Base-by-base conservation (phyloP, 1,140 invertebrate species). In the Ectropis grisescens region DNA sequence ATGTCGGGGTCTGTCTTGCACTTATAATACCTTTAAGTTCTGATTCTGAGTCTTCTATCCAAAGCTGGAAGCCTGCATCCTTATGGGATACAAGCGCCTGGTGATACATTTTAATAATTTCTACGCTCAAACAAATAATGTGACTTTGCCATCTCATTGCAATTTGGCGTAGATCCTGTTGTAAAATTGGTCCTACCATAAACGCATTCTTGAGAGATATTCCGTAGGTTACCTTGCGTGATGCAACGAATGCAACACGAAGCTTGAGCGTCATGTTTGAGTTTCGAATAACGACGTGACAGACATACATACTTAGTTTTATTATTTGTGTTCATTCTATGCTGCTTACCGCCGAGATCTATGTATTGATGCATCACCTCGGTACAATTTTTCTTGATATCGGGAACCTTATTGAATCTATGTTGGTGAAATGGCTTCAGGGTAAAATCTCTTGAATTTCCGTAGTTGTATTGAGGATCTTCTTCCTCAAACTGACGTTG, bases 351-450 rank as follows among this genome's bases (percentile, higher is more conserved):
- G 26, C 28, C 37, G 37, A 40, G 7, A 26, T 33, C n/a, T 13
- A 37, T 19, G 12, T 44, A 49, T 36, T 49, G 41, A 1, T 49
- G 11, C 1, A 44, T 30, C n/a, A 41, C 41, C 23, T 33, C 30
- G 2, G 4, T 16, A 32, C 44, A 44, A 23, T 37, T 23, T 9
- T n/a, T 7, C 9, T 32, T 40, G 9, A 49, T 16, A 2, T 40
- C 11, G 6, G 10, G 11, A 27, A 41, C 10, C 2, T 32, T 42
- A n/a, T 29, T 14, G 2, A 41, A 42, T 25, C 24, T 32, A 2
- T 22, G 29, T n/a, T 15, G 11, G 3, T 33, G 11, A 11, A 34
- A 41, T 34, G 29, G 22, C 22, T 25, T 36, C n/a, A 46, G 7
- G 8, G 47, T 36, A 11, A 38, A 35, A 23, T 30, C 22, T 30